Percentiles rank a stretch among this genome's conserved stretches.
phyloP scores from a whole-genome alignment of 2,888 invertebrate species.

The Augochlorella aurata region DNA sequence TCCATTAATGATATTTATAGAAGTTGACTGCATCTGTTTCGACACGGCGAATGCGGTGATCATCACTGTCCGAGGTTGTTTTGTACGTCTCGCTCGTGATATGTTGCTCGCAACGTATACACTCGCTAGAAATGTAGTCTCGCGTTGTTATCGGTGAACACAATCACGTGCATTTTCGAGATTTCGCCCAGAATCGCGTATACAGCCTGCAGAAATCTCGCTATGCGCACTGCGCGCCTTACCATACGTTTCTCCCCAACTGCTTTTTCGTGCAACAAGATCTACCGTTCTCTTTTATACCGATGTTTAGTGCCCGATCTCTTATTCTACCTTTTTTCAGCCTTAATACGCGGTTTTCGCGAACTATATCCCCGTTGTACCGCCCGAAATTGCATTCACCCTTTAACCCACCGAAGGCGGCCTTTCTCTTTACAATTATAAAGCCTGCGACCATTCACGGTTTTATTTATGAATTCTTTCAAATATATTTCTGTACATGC shows the following conservation, averaged over 20 bases:
- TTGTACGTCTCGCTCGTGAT: conserved; percentile 12
- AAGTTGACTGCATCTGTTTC: conserved; percentile 23
- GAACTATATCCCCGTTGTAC: not conserved
- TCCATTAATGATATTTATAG: conserved; percentile 4
- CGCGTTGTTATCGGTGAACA: conserved; percentile 28
- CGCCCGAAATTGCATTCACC: not conserved
- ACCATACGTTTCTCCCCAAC: not conserved
- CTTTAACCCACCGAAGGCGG: not conserved
- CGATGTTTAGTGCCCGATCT: not conserved
- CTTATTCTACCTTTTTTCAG: not conserved
- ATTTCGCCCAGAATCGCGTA: conserved; percentile 17
- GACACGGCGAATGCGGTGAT: conserved; percentile 1
- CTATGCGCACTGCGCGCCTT: conserved; percentile 3
- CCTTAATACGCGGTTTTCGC: not conserved
- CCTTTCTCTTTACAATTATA: no score
- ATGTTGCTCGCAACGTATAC: not conserved
- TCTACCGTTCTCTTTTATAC: not conserved
- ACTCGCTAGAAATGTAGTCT: conserved; percentile 16
- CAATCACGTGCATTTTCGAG: conserved; percentile 33
- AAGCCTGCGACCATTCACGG: no score
- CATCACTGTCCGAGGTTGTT: conserved; percentile 27
- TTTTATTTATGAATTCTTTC: no score
- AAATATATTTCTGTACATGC: no score
- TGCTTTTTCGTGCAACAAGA: conserved; percentile 6
- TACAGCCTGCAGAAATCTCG: not conserved